These are phyloP conservation scores for Gila orcuttii DNA, from an alignment of 2,113 vertebrate genomes.

Conservation along the genomic window DNA sequence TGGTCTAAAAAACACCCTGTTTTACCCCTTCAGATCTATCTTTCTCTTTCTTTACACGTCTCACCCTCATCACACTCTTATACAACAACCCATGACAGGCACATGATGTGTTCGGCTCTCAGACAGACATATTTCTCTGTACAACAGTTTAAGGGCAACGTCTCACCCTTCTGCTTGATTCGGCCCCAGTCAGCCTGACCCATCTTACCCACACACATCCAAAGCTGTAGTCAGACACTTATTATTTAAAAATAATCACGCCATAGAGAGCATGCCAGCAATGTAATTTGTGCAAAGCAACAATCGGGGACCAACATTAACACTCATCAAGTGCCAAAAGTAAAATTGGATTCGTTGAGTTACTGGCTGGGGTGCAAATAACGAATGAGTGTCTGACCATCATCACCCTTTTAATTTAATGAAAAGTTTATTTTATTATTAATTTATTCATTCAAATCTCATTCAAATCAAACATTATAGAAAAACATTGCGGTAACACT, in stretches of 20 bases:
- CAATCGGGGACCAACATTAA: neutral
- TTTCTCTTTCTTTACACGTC: neutral
- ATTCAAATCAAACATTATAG: no score
- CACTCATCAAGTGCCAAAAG: neutral
- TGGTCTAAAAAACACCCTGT: neutral
- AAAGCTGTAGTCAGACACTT: neutral
- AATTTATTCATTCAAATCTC: no score
- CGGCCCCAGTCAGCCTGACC: no score
- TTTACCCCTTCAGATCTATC: neutral
- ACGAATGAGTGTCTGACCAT: neutral
- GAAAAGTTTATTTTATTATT: no score
- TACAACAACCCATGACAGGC: slow-evolving; percentile 72
- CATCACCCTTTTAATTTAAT: no score
- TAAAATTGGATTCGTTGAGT: neutral
- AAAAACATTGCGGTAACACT: no score
- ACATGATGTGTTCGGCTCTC: slow-evolving; percentile 62
- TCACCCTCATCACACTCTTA: slow-evolving; percentile 28
- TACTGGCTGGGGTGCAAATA: neutral
- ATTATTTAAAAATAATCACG: neutral
- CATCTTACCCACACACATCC: neutral
- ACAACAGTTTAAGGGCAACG: neutral
- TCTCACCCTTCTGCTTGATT: neutral
- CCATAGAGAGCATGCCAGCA: neutral
- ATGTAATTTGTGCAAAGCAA: neutral
- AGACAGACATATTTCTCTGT: neutral